Base-by-base conservation (phyloP, 2,888 invertebrate genomes). In the Adela reaumurella region DNA sequence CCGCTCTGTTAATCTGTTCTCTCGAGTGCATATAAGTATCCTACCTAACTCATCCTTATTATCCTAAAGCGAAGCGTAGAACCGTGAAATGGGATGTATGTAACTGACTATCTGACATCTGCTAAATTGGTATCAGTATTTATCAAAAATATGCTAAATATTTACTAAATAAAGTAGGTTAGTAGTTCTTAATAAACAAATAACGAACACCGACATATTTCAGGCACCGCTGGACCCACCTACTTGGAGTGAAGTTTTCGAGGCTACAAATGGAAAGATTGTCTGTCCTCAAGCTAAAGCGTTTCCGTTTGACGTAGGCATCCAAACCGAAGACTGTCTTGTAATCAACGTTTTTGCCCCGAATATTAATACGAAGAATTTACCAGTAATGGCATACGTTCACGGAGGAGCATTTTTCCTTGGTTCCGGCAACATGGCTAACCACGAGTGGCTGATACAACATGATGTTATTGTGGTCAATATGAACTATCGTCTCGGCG, bases 371-470 rank as follows among this genome's bases (percentile, higher is more conserved):
- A n/a, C n/a, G n/a, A 59, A 64, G 3, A 6, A 3, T 19, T 28
- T 43, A 3, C 43, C 78, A 2, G 79, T 79, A 1, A 52, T 77
- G 24, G 67, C 78, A 10, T 58, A 62, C 45, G 58, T 79, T 2
- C 80, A 79, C 46, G 76, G 76, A 16, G 79, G 78, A 8, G 72
- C 62, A 2, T 77, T 63, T 50, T 59, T 67, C 54, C 43, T 60
- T 1, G 77, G 74, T 2, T 60, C 50, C 35, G 68, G 72, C 1
- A 58, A 64, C 50, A 52, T 49, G 24, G 6, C 58, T 1, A 55
- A 57, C 35, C 59, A 59, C 2, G 61, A 55, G 20, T 62, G 61
- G 48, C 49, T 70, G 11, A 58, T 61, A 0, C 50, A 51, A 2
- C 56, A 53, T 1, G 58, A 63, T 24, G 47, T 68, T 0, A 60